phyloP scores from a whole-genome alignment of 2,888 invertebrate species.

The Terebella lapidaria region DNA sequence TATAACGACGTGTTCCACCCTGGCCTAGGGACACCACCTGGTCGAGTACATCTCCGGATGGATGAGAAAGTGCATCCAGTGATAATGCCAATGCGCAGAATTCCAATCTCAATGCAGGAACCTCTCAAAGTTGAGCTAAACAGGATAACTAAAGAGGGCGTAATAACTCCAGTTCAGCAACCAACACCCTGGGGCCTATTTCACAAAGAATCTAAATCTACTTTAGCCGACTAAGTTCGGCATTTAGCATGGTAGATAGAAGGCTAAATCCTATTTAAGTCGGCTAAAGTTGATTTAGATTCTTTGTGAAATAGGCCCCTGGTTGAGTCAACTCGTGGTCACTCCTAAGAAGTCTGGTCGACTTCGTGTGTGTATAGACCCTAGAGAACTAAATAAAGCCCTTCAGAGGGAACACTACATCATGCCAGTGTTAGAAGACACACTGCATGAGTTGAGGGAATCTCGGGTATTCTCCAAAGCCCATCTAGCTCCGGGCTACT shows the following conservation, averaged over 20 bases:
- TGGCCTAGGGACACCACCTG: background rate
- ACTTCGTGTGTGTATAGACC: constrained; percentile 25
- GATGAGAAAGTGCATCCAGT: constrained; percentile 5
- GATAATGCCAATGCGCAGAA: constrained; percentile 7
- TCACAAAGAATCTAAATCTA: too few species aligned
- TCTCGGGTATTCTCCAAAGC: constrained; percentile 21
- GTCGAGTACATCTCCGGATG: background rate
- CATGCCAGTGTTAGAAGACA: constrained; percentile 25
- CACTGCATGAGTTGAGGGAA: constrained; percentile 18
- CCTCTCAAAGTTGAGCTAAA: constrained; percentile 20
- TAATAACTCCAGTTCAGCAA: constrained; percentile 18
- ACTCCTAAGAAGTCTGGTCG: constrained; percentile 20
- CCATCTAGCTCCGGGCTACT: constrained; percentile 21
- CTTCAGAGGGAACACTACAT: constrained; percentile 20
- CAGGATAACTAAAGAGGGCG: constrained; percentile 7
- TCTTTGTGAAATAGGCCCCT: too few species aligned
- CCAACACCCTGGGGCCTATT: too few species aligned
- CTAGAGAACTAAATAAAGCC: constrained; percentile 22
- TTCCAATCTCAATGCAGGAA: constrained; percentile 6
- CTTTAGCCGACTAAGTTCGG: too few species aligned
- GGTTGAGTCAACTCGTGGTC: constrained; percentile 23
- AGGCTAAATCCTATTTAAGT: too few species aligned
- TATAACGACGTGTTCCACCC: constrained; percentile 7
- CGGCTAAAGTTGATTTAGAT: too few species aligned
- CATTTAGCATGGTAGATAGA: too few species aligned